phyloP scores from a whole-genome alignment of 2,888 invertebrate genomes.

The Chymomyza fuscimana region DNA sequence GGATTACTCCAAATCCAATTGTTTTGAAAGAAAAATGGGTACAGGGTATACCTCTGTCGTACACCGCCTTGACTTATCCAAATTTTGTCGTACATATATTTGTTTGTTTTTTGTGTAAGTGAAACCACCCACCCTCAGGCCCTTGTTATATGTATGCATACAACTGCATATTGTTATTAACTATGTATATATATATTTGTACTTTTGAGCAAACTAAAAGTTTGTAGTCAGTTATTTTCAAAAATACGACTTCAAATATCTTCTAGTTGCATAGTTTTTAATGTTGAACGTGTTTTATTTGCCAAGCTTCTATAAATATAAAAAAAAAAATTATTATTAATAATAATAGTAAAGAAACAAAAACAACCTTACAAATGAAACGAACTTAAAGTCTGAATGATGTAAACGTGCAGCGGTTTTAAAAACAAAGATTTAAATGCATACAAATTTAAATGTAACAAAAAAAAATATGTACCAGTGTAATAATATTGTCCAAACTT shows the following conservation, averaged over 20 bases:
- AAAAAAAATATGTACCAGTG: slow-evolving; percentile 1
- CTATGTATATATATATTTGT: slow-evolving; percentile 6
- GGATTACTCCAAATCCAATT: too few relatives aligned
- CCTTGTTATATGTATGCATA: slow-evolving; percentile 48
- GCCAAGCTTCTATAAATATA: slow-evolving; percentile 14
- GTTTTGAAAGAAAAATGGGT: too few relatives aligned
- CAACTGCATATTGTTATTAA: slow-evolving; percentile 43
- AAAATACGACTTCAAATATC: neutral
- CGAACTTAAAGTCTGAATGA: slow-evolving; percentile 73
- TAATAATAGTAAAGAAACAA: slow-evolving; percentile 38
- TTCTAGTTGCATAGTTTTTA: slow-evolving; percentile 47
- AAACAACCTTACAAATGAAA: slow-evolving; percentile 65
- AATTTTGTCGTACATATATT: neutral
- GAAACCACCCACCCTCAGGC: slow-evolving; percentile 49
- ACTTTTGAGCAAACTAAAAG: slow-evolving; percentile 1
- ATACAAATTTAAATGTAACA: slow-evolving; percentile 35
- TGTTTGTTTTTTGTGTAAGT: slow-evolving; percentile 1
- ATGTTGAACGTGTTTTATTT: slow-evolving; percentile 34
- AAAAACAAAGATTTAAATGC: slow-evolving; percentile 41
- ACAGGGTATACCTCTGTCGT: too few relatives aligned
- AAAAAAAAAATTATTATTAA: slow-evolving; percentile 12
- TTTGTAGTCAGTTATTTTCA: neutral
- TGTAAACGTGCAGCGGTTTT: slow-evolving; percentile 71
- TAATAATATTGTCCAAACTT: slow-evolving; percentile 6
- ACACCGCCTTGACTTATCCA: neutral